Conservation (phyloP, 2,113 vertebrate species). For the Bufo gargarizans region DNA sequence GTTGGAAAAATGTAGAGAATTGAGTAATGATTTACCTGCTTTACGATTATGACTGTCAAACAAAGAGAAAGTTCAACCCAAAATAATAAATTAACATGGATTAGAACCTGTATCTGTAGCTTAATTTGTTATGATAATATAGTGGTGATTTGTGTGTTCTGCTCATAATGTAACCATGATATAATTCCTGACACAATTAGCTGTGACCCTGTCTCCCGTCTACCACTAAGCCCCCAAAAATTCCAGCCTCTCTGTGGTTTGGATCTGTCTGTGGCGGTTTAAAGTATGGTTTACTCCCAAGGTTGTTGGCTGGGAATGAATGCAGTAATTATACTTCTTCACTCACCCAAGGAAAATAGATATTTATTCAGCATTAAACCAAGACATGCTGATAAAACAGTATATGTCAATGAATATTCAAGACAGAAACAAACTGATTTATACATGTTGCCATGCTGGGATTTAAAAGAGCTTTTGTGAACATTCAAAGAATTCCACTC, state of each 20-base stretch:
- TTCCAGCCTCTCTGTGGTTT: conserved; percentile 57
- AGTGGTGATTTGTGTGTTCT: conserved; percentile 54
- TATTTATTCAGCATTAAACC: conserved; percentile 55
- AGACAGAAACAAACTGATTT: conserved; percentile 40
- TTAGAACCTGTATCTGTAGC: conserved; percentile 47
- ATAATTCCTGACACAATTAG: conserved; percentile 58
- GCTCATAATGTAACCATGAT: conserved; percentile 54
- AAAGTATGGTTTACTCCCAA: conserved; percentile 58
- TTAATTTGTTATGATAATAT: conserved; percentile 57
- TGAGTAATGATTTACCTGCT: conserved; percentile 56
- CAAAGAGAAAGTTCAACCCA: conserved; percentile 44
- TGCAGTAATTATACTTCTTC: conserved; percentile 55
- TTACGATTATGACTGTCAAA: conserved; percentile 54
- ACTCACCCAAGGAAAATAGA: conserved; percentile 58
- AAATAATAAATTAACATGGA: conserved; percentile 47
- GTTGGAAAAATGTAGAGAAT: conserved; percentile 37
- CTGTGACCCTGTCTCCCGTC: conserved; percentile 52
- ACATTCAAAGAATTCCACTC: background rate
- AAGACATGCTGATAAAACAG: conserved; percentile 54
- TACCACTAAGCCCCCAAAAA: conserved; percentile 53
- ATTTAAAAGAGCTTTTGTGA: conserved; percentile 45
- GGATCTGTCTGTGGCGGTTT: conserved; percentile 57
- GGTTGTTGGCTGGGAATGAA: conserved; percentile 58
- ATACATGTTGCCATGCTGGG: conserved; percentile 42
- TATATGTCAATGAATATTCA: conserved; percentile 55